A percentile compares a stretch with the other conserved stretches of the same genome.
phyloP scores from a whole-genome alignment of 1,140 invertebrate genomes.

The Maniola jurtina region DNA sequence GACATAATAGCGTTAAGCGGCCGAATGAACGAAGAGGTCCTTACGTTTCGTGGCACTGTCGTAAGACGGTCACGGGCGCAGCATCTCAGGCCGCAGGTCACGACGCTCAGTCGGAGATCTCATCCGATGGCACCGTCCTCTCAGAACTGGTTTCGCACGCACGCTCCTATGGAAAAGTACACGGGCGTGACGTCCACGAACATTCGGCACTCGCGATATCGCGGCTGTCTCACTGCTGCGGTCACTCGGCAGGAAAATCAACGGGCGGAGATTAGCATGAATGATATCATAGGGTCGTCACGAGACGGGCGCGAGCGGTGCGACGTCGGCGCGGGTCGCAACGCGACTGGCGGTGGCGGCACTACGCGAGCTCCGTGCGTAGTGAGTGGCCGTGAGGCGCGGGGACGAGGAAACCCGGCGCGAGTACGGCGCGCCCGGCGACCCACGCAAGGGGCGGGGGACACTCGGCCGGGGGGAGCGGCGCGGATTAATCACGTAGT shows the following conservation, averaged over 20 bases:
- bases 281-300: conserved; percentile 57
- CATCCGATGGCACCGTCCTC: conserved; percentile 64
- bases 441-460: conserved; percentile 41
- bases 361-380: conserved; percentile 72
- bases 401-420: conserved; percentile 75
- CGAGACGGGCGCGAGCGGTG: conserved; percentile 39
- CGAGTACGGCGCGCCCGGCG: conserved; percentile 66
- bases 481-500: conserved; percentile 76
- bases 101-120: conserved; percentile 59
- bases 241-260: conserved; percentile 72
- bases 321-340: conserved; percentile 69
- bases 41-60: conserved; percentile 77
- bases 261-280: conserved; percentile 73
- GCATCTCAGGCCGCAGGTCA: conserved; percentile 71
- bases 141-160: conserved; percentile 63
- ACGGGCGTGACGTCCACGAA: conserved; percentile 61
- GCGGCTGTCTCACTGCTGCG: conserved; percentile 62
- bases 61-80: conserved; percentile 73
- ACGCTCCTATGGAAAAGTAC: conserved; percentile 66
- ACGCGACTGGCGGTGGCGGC: conserved; percentile 69
- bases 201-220: conserved; percentile 71
- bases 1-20: conserved; percentile 57
- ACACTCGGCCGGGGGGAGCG: conserved; percentile 39
- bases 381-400: conserved; percentile 76
- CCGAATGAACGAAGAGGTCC: conserved; percentile 68